phyloP scores from a whole-genome alignment of 2,888 invertebrate genomes.

The Mesorhabditis spiculigera region DNA sequence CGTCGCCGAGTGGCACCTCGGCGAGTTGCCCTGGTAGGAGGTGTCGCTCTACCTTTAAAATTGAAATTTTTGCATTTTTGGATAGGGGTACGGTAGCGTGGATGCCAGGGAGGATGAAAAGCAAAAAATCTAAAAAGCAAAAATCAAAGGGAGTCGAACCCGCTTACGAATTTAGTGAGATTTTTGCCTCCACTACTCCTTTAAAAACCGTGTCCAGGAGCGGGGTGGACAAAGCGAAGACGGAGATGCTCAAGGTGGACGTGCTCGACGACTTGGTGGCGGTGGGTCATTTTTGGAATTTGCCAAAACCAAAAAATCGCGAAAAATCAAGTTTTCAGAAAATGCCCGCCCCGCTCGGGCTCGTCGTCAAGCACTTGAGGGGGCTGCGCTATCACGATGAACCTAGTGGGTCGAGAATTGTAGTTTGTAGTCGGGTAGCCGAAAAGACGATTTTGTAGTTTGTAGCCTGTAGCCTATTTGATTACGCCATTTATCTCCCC shows the following conservation, averaged over 20 bases:
- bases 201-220: no score
- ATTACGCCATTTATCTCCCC: not conserved
- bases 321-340: not conserved
- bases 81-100: no score
- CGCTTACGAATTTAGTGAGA: no score
- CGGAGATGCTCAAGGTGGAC: no score
- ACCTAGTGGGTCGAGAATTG: not conserved
- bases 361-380: not conserved
- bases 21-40: conserved; percentile 25
- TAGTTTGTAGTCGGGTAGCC: no score
- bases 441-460: no score
- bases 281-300: no score
- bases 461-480: conserved; percentile 9
- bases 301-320: no score
- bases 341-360: conserved; percentile 10
- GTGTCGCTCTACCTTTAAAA: not conserved
- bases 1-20: conserved; percentile 30
- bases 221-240: no score
- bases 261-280: no score
- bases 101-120: not conserved
- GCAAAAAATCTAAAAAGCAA: not conserved
- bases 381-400: not conserved
- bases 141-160: conserved; percentile 9
- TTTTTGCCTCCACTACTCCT: no score
- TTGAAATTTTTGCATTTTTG: no score